phyloP scores from a whole-genome alignment of 2,888 invertebrate genomes.

The Sinohyriopsis cumingii region DNA sequence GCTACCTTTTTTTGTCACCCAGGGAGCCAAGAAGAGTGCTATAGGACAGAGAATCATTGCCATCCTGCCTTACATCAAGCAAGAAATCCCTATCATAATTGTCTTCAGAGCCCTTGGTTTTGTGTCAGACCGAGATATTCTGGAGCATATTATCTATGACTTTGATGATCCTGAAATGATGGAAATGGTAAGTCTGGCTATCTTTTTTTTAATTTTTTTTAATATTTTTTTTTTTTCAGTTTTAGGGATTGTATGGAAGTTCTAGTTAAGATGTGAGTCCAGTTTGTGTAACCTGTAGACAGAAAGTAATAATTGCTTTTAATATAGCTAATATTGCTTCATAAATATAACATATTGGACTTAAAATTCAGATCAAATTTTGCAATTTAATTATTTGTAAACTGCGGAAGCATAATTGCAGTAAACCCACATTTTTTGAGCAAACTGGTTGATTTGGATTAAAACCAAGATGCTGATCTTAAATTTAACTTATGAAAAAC shows the following conservation, averaged over 20 bases:
- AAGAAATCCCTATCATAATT: constrained; percentile 99
- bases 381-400: too few species aligned
- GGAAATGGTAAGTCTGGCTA: constrained; percentile 87
- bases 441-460: too few species aligned
- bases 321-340: too few species aligned
- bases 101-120: constrained; percentile 99
- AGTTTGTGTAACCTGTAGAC: neutral
- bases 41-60: constrained; percentile 99
- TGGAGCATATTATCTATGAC: constrained; percentile 99
- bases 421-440: too few species aligned
- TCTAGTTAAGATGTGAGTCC: too few species aligned
- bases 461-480: too few species aligned
- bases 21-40: constrained; percentile 97
- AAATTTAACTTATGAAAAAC: too few species aligned
- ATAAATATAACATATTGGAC: too few species aligned
- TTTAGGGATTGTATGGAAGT: neutral
- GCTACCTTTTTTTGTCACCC: constrained; percentile 58
- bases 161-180: constrained; percentile 99
- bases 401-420: too few species aligned
- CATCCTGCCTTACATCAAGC: constrained; percentile 98
- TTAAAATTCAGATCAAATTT: too few species aligned
- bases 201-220: neutral
- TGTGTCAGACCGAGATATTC: constrained; percentile 98
- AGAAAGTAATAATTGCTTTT: neutral
- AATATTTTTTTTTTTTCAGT: neutral